phyloP scores from a whole-genome alignment of 1,140 invertebrate genomes.

The Microplitis mediator region DNA sequence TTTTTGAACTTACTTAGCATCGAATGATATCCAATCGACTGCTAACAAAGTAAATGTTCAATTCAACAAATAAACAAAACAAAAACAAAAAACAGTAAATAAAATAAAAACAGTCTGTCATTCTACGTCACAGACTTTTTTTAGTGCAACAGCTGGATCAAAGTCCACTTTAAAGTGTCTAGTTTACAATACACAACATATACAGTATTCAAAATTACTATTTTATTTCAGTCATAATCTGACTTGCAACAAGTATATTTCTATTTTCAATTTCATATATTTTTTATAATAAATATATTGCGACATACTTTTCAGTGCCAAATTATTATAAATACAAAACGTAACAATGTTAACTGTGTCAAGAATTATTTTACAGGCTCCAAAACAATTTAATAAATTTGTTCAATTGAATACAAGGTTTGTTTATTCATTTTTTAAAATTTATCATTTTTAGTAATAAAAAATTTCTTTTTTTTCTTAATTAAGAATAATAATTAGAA shows the following conservation, averaged over 20 bases:
- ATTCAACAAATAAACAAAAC: background rate
- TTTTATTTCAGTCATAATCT: background rate
- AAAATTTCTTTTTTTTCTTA: background rate
- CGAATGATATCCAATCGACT: background rate
- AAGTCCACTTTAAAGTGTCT: conserved; percentile 7
- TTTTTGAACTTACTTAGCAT: too few relatives aligned
- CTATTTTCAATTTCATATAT: background rate
- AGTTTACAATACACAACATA: background rate
- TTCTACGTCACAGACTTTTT: background rate
- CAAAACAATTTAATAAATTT: conserved; percentile 36
- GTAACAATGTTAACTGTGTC: conserved; percentile 37
- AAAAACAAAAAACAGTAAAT: background rate
- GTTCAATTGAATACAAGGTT: conserved; percentile 38
- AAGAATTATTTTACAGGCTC: conserved; percentile 22
- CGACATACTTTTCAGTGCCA: background rate
- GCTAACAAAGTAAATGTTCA: background rate
- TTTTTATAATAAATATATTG: too few relatives aligned
- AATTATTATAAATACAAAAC: background rate
- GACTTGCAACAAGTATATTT: background rate
- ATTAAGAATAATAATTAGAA: background rate
- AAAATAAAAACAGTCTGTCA: background rate
- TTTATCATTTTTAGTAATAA: background rate
- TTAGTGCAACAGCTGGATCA: background rate
- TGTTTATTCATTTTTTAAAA: background rate
- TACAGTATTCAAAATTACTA: background rate